phyloP scores from a whole-genome alignment of 2,888 invertebrate genomes.

The Cheilosia urbana region DNA sequence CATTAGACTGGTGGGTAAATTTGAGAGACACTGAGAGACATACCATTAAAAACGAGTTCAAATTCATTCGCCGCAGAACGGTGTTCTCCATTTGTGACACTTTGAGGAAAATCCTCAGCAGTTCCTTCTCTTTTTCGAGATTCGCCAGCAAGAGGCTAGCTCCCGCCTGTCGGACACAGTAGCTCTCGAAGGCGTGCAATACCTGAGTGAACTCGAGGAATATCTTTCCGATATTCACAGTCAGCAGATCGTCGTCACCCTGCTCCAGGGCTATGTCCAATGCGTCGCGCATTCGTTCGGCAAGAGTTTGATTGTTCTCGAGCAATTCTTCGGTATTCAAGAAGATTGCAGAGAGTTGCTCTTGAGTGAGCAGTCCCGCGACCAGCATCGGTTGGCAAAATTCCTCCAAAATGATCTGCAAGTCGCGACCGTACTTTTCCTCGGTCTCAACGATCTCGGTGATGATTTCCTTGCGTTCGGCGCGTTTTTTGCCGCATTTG shows the following conservation, averaged over 20 bases:
- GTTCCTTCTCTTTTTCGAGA: slow-evolving; percentile 96
- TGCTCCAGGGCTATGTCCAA: slow-evolving; percentile 93
- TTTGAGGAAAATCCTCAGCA: slow-evolving; percentile 95
- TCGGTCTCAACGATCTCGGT: slow-evolving; percentile 98
- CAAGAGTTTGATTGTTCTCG: slow-evolving; percentile 93
- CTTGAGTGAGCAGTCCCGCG: slow-evolving; percentile 94
- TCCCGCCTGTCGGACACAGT: slow-evolving; percentile 96
- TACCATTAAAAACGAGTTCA: slow-evolving; percentile 99
- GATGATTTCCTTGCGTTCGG: slow-evolving; percentile 96
- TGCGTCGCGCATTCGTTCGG: slow-evolving; percentile 93
- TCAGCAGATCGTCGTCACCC: slow-evolving; percentile 92
- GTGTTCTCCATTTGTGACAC: slow-evolving; percentile 99
- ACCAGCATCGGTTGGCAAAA: slow-evolving; percentile 97
- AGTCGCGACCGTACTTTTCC: slow-evolving; percentile 96
- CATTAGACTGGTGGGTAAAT: too few relatives aligned
- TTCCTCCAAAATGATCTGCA: slow-evolving; percentile 96
- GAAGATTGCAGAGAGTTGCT: slow-evolving; percentile 96
- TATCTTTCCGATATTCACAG: slow-evolving; percentile 95
- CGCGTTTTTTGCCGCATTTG: slow-evolving; percentile 93
- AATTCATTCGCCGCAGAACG: slow-evolving; percentile 95
- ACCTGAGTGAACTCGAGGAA: slow-evolving; percentile 95
- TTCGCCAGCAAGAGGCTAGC: slow-evolving; percentile 94
- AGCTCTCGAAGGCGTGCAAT: slow-evolving; percentile 97
- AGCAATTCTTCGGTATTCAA: slow-evolving; percentile 96
- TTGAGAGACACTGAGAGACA: slow-evolving; percentile 75